phyloP scores from a whole-genome alignment of 2,113 vertebrate species.

The Penelope pileata region DNA sequence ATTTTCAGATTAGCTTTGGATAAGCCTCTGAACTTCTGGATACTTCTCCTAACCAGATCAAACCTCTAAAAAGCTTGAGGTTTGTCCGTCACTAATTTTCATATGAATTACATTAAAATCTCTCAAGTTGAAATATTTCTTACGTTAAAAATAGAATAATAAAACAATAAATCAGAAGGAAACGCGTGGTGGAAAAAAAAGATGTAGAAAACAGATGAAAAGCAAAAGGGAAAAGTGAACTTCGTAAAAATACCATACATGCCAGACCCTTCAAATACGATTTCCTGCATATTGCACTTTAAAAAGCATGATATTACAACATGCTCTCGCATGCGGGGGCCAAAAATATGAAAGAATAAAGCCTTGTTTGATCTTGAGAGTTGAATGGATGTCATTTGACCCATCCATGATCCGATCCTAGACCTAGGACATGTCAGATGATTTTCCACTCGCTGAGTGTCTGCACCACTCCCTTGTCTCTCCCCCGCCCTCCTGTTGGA shows the following conservation, averaged over 20 bases:
- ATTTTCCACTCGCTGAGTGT: conserved; percentile 60
- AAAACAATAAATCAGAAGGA: conserved; percentile 76
- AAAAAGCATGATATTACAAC: conserved; percentile 32
- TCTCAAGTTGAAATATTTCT: conserved; percentile 70
- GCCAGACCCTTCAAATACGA: conserved; percentile 73
- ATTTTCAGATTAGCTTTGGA: conserved; percentile 63
- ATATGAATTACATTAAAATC: conserved; percentile 73
- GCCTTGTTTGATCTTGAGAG: conserved; percentile 54
- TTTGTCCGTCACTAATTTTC: conserved; percentile 68
- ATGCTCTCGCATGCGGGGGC: conserved; percentile 22
- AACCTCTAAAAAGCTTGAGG: conserved; percentile 56
- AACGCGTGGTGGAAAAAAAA: conserved; percentile 69
- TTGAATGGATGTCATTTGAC: conserved; percentile 60
- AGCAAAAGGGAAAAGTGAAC: conserved; percentile 69
- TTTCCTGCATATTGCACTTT: conserved; percentile 71
- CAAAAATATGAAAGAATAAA: conserved; percentile 51
- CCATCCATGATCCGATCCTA: conserved; percentile 1
- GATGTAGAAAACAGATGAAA: conserved; percentile 76
- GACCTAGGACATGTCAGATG: conserved; percentile 45
- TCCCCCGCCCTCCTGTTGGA: conserved; percentile 17
- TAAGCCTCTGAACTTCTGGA: conserved; percentile 50
- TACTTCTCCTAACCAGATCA: conserved; percentile 14
- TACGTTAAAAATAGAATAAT: conserved; percentile 82
- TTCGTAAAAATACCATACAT: conserved; percentile 72
- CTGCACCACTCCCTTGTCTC: background rate